Conservation (phyloP, 2,888 invertebrate genomes). For the Hydrotaea diabolus region DNA sequence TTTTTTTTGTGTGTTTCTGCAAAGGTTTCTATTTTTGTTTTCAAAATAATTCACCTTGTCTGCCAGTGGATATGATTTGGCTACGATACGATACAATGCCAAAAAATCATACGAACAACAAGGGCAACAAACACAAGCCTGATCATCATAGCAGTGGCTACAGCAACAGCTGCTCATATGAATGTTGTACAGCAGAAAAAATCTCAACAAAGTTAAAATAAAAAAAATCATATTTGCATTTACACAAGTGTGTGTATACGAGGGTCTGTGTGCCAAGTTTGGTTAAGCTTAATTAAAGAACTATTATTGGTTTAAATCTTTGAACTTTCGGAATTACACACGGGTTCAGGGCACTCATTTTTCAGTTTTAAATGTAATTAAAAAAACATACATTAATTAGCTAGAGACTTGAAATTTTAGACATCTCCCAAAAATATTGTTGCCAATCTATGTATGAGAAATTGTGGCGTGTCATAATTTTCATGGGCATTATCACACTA, state of each 20-base stretch:
- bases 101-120: conserved; percentile 34
- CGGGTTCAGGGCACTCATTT: too few relatives aligned
- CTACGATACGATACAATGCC: conserved; percentile 19
- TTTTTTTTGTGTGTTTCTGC: background rate
- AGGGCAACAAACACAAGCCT: conserved; percentile 11
- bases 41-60: conserved; percentile 36
- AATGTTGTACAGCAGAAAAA: conserved; percentile 42
- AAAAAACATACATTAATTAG: too few relatives aligned
- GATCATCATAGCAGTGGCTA: conserved; percentile 9
- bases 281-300: background rate
- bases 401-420: too few relatives aligned
- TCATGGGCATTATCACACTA: too few relatives aligned
- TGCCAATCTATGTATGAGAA: too few relatives aligned
- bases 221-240: too few relatives aligned
- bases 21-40: conserved; percentile 40
- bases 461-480: too few relatives aligned
- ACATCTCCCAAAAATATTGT: too few relatives aligned
- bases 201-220: background rate
- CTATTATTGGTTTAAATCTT: too few relatives aligned
- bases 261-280: too few relatives aligned
- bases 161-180: conserved; percentile 58
- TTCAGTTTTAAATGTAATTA: too few relatives aligned
- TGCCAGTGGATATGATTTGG: background rate
- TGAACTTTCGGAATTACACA: too few relatives aligned
- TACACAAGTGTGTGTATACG: background rate